Evolutionary conservation across 2,888 invertebrate genomes (phyloP), one percentile per base, ranked within the genome.

Genomic region (Idaea straminata): DNA sequence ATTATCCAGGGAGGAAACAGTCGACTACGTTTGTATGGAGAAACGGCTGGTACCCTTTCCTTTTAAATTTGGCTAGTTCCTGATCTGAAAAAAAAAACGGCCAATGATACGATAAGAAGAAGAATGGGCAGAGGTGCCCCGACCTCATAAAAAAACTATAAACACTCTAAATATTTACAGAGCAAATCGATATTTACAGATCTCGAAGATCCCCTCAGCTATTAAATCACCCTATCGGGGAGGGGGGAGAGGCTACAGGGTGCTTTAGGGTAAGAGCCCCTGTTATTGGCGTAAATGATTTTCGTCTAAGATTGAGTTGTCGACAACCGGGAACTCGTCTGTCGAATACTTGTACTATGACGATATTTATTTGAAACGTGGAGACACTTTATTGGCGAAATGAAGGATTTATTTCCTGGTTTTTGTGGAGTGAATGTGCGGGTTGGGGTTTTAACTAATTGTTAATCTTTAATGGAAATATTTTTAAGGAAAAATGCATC

Each of bases 221-320:
- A 80, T 81, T 84, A 84, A 85, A 83, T 82, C 84, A 83, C 81
- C 83, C 77, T 71, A 61, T 71, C 66, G 68, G 72, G 66, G 65
- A 67, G 69, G 68, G 72, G 73, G 13, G 47, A 13, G 47, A 13
- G 5, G 47, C 13, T 47, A 47, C 47, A 13, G 47, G 47, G 47
- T 47, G 47, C 47, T 47, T 47, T 47, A 47, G 47, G 47, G 47
- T 47, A 47, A 47, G 47, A 13, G 47, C 47, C 13, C 47, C 47
- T 47, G 77, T 79, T 87, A 85, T 85, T 84, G 87, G 85, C 84
- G 86, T 85, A 87, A 88, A 87, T 87, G 86, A 87, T 88, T 87
- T 87, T 84, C 84, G 78, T 76, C 79, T 82, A 78, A 74, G 74
- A 81, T 82, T 76, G 74, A 81, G 78, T 80, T 74, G 77, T 80